A percentile compares a stretch with the other conserved stretches of the same genome.
Evolutionary conservation across 2,113 vertebrate species (phyloP).

Genomic region (Psophia crepitans): DNA sequence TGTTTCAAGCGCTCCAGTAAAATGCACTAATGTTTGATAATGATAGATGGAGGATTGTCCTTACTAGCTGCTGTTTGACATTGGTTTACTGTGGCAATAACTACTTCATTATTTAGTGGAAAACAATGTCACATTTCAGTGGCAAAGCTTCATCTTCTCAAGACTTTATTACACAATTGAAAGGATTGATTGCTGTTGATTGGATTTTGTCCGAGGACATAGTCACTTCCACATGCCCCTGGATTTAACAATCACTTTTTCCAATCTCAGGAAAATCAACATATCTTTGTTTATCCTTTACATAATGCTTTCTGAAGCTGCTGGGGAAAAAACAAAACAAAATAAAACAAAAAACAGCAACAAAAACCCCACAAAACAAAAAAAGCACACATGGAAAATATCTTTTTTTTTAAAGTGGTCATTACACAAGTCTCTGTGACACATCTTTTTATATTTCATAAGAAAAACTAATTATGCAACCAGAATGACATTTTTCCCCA

Average conservation of each 20-base stretch:
- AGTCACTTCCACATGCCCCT: not conserved
- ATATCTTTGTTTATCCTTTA: not conserved
- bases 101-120: constrained; percentile 45
- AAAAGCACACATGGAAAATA: not conserved
- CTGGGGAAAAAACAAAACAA: not conserved
- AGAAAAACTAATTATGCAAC: not conserved
- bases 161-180: constrained; percentile 28
- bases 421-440: not conserved
- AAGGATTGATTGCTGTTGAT: constrained; percentile 35
- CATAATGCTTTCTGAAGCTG: not conserved
- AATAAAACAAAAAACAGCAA: too few relatives aligned
- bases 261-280: not conserved
- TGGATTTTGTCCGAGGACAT: constrained; percentile 14
- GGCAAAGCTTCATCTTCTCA: constrained; percentile 13
- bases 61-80: constrained; percentile 17
- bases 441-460: not conserved
- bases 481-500: fast-evolving
- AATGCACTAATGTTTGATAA: not conserved
- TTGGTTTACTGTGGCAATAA: constrained; percentile 24
- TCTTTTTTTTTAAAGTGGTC: not conserved
- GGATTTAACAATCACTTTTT: constrained; percentile 15
- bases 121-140: constrained; percentile 11
- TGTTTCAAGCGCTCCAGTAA: not conserved
- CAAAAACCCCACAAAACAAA: too few relatives aligned
- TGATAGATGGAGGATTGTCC: not conserved